These are phyloP conservation scores for Epizoanthus rinbou DNA, from an alignment of 92 coral and sea anemone genomes.

Conservation along the genomic window DNA sequence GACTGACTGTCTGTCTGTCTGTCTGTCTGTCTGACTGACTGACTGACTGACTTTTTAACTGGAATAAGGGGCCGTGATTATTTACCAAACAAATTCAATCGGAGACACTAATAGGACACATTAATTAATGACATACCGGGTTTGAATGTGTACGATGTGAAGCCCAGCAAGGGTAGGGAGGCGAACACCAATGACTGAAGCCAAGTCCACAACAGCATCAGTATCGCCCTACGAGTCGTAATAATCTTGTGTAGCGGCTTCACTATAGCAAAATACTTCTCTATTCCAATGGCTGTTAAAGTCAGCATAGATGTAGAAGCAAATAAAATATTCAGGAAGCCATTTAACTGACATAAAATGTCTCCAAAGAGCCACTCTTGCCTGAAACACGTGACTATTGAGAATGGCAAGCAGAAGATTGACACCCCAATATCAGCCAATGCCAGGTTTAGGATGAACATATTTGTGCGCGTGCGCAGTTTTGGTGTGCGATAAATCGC, in stretches of 20 bases:
- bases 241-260: constrained; percentile 71
- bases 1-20: too few species aligned
- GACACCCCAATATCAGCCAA: constrained; percentile 76
- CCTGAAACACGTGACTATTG: constrained; percentile 64
- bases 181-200: constrained; percentile 60
- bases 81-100: background rate
- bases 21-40: too few species aligned
- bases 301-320: constrained; percentile 67
- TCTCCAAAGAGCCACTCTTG: constrained; percentile 77
- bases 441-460: constrained; percentile 77
- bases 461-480: constrained; percentile 84
- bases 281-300: constrained; percentile 78
- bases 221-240: constrained; percentile 58
- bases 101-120: too few species aligned
- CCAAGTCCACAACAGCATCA: constrained; percentile 77
- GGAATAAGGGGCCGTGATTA: background rate
- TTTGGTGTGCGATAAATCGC: constrained; percentile 55
- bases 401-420: constrained; percentile 71
- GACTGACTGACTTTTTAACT: too few species aligned
- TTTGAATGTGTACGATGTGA: constrained; percentile 59
- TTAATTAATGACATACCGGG: constrained; percentile 48
- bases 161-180: constrained; percentile 63
- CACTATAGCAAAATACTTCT: constrained; percentile 76
- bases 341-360: constrained; percentile 68
- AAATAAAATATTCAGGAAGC: constrained; percentile 70